Percentiles rank a stretch among this genome's conserved stretches.
Evolutionary conservation across 2,797 vertebrate genomes (phyloP).

Genomic region (Ambastaia sidthimunki): DNA sequence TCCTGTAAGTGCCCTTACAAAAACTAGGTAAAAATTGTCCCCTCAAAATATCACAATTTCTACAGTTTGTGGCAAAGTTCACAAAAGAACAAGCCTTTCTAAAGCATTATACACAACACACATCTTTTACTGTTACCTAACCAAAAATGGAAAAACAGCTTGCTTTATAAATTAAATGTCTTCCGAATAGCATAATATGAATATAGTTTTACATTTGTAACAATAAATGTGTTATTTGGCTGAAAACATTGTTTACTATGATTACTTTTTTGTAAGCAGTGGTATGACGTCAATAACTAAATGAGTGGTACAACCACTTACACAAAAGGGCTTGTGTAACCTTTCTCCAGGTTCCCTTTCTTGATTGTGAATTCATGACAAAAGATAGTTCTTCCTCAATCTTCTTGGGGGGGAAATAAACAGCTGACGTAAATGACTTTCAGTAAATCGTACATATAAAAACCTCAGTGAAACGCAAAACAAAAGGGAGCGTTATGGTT

Average conservation of each 20-base stretch:
- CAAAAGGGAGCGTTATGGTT: background rate
- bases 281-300: no score
- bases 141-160: no score
- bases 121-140: no score
- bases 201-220: no score
- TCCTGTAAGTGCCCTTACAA: no score
- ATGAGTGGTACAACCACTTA: background rate
- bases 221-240: background rate
- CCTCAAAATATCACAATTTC: no score
- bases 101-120: no score
- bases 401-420: background rate
- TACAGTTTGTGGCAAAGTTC: no score
- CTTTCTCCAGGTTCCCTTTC: background rate
- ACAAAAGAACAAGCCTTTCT: no score
- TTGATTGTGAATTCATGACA: background rate
- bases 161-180: no score
- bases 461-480: background rate
- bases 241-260: background rate
- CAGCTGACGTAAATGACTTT: background rate
- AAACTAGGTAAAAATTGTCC: no score
- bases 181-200: no score
- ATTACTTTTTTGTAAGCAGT: background rate
- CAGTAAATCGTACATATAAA: background rate
- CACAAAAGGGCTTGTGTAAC: background rate
- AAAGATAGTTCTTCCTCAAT: background rate